Evolutionary conservation across 2,113 vertebrate genomes (phyloP), one percentile per base, ranked within the genome.

Genomic region (Chlorodrepanis virens): DNA sequence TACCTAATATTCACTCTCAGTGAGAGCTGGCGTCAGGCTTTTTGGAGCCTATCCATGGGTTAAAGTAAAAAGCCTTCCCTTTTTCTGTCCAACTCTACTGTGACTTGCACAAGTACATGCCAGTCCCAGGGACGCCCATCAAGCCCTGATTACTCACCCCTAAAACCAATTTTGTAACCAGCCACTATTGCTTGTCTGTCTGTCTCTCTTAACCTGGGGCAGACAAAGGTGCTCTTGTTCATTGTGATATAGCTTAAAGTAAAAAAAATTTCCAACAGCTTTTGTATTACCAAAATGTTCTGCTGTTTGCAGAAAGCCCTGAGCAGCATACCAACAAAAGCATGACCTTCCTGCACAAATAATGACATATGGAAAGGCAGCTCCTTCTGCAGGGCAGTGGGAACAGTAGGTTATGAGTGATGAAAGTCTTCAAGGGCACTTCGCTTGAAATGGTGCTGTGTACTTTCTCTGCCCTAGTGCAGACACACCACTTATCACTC

Each of bases 381-480:
- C n/a, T 80, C 33, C 54, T 96, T 92, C 92, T 85, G 80, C 89
- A 83, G 83, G 83, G 64, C 64, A 76, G 29, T 70, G 49, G 56
- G 90, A 96, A 94, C 45, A 69, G 29, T n/a, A 61, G 70, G 76
- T 85, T 95, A 83, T 60, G 47, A 97, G 64, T 87, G 87, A 97
- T 89, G 78, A 83, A 80, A 96, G 16, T 65, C 95, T 96, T 93
- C 94, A 96, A 96, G 94, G 93, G 63, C 84, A 28, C 90, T 96
- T 93, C 86, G 68, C 90, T 94, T 94, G 71, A 87, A 93, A 50
- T 86, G 81, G 40, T 79, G 54, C n/a, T 52, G 3, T 61, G 80
- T 88, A 63, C 90, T 82, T 87, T 71, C 89, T 83, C 84, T 94
- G 88, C 65, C 68, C 61, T 77, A 86, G 65, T 60, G 70, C 83